Conservation (phyloP, 1,140 invertebrate genomes). For the Orius insidiosus region DNA sequence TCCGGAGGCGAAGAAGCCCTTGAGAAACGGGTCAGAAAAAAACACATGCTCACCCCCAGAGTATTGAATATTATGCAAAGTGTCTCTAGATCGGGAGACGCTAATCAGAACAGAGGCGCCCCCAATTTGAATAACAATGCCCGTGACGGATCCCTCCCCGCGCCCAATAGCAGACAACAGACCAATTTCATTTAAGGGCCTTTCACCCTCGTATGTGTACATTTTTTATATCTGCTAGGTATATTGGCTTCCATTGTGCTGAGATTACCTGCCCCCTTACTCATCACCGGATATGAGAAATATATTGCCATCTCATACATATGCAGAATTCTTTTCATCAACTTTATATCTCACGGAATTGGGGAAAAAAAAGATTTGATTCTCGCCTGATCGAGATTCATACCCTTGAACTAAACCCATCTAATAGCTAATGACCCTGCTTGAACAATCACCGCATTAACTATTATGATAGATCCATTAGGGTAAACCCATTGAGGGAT, state of each 20-base stretch:
- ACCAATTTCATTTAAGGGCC: conserved; percentile 7
- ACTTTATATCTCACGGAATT: neutral
- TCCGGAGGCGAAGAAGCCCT: neutral
- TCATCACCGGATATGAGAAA: conserved; percentile 3
- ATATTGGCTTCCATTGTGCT: conserved; percentile 7
- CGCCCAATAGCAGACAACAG: neutral
- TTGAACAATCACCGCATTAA: too few relatives aligned
- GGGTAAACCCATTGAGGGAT: too few relatives aligned
- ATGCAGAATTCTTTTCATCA: conserved; percentile 1
- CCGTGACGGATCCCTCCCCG: conserved; percentile 6
- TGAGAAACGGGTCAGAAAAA: neutral
- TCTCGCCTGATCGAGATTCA: too few relatives aligned
- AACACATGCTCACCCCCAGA: conserved; percentile 2
- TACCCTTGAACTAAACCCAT: too few relatives aligned
- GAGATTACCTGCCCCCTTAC: conserved; percentile 4
- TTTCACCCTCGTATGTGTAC: conserved; percentile 1
- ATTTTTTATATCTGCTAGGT: conserved; percentile 4
- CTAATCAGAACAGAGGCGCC: conserved; percentile 5
- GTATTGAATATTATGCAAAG: conserved; percentile 11
- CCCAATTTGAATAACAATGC: conserved; percentile 9
- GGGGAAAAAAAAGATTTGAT: neutral
- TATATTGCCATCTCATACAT: conserved; percentile 5
- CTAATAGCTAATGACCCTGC: too few relatives aligned
- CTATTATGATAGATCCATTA: too few relatives aligned
- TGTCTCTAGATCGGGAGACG: neutral